Evolutionary conservation across 2,113 vertebrate genomes (phyloP), one percentile per base, ranked within the genome.

Genomic region (Callipepla californica): DNA sequence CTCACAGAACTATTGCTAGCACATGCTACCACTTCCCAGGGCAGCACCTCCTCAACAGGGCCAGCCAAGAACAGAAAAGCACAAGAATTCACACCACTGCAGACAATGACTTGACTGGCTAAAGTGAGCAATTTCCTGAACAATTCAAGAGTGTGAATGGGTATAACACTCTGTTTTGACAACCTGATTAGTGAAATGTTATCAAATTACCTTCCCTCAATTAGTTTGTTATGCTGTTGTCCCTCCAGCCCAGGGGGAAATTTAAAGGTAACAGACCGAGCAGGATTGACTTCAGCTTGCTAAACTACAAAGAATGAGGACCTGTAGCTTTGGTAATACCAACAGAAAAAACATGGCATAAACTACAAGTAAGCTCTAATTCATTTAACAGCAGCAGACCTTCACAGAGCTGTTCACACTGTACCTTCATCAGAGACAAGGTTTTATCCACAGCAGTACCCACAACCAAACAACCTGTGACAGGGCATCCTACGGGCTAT

Each of bases 331-430:
- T 92, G 79, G 61, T 78, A 92, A 84, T 84, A 89, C 92, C 81
- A 97, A 96, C 58, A 96, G 94, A 94, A 97, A 97, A 97, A 94
- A 91, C 63, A 44, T 1, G 3, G 53, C 85, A 75, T 97, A 97
- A 97, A 96, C 93, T 94, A 30, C 82, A 94, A 25, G 94, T 95
- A 91, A 93, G 57, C 80, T 90, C 38, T 30, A 42, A 85, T 68
- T 79, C 25, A 3, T 76, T 85, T 82, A 68, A 62, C 55, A 19
- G 51, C 44, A 2, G 0, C 47, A 76, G 67, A 23, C 47, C 76
- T 87, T 59, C 55, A 3, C 6, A 5, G 48, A 26, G 44, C 48
- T 53, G 57, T 20, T 90, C 91, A 77, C 26, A 30, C 2, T 10
- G 30, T 5, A 42, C 18, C 76, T 90, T 88, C 45, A 53, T 42